Conservation (phyloP, 2,113 vertebrate species). For the Prunella himalayana region DNA sequence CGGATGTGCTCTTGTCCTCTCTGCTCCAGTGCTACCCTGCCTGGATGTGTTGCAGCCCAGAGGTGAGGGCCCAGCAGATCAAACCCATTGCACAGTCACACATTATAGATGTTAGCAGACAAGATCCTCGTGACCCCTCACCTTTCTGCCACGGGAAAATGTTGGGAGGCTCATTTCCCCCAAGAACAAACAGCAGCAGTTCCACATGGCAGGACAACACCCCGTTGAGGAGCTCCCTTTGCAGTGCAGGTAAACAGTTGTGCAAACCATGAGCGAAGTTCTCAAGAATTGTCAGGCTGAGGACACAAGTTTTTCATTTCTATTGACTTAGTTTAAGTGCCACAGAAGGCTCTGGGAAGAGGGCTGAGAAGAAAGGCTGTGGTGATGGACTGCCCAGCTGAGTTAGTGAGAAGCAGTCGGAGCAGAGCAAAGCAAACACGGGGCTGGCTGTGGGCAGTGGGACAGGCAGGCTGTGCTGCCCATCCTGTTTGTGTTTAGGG, state of each 20-base stretch:
- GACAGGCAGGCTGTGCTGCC: background rate
- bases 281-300: background rate
- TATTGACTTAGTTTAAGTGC: background rate
- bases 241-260: background rate
- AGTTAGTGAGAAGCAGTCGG: background rate
- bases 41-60: background rate
- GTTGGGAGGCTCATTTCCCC: background rate
- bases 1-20: background rate
- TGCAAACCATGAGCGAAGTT: background rate
- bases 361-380: background rate
- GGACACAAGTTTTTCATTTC: constrained; percentile 1
- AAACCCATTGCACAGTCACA: background rate
- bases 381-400: background rate
- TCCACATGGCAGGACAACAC: background rate
- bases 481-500: constrained; percentile 24
- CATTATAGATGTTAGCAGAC: background rate
- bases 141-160: constrained; percentile 44
- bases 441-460: background rate
- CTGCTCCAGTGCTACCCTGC: background rate
- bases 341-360: background rate
- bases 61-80: background rate
- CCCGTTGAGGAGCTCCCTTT: background rate
- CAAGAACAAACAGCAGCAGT: background rate
- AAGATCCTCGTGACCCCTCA: background rate
- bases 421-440: constrained; percentile 29